Base-by-base conservation (phyloP, 2,113 vertebrate species). In the Camelus bactrianus region DNA sequence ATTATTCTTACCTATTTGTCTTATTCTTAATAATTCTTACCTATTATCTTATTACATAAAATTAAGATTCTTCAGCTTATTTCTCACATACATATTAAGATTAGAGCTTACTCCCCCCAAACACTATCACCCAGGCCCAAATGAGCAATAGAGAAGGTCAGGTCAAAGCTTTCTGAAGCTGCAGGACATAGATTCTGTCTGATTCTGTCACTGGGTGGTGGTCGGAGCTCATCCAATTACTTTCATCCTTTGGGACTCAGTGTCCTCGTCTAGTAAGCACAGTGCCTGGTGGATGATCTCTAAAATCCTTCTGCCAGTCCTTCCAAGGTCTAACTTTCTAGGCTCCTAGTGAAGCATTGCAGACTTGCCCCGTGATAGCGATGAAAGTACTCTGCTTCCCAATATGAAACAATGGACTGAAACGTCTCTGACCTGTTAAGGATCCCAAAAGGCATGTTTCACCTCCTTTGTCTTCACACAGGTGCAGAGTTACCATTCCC, bases 31-130 rank as follows among this genome's bases (percentile, higher is more conserved):
- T 56, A 88, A 67, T 93, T 87, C 17, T 83, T 77, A 72, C 3
- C 30, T 93, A 85, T 83, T 80, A 16, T 14, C 32, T 87, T 90
- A 81, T 85, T 87, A 72, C 73, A 3, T 69, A 85, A 85, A 91
- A 72, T 95, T 64, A 75, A 82, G 62, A 38, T 11, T 16, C 95
- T 84, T 17, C 13, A 82, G 19, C 28, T 88, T 73, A 65, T 94
- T 91, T 91, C 15, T 94, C 15, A 52, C 14, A 14, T 72, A 50
- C 1, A 50, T 89, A 48, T 70, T 94, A 62, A 88, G 58, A 70
- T 42, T 77, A 28, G 52, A 82, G 76, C 17, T 28, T 77, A 19
- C 0, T 42, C 12, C 4, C 38, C 4, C n/a, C 10, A 84, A 35
- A 35, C 20, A n/a, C 69, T 52, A 4, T 60, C 10, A 28, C 38